phyloP scores from a whole-genome alignment of 2,888 invertebrate species.

The Syrista parreyssii region DNA sequence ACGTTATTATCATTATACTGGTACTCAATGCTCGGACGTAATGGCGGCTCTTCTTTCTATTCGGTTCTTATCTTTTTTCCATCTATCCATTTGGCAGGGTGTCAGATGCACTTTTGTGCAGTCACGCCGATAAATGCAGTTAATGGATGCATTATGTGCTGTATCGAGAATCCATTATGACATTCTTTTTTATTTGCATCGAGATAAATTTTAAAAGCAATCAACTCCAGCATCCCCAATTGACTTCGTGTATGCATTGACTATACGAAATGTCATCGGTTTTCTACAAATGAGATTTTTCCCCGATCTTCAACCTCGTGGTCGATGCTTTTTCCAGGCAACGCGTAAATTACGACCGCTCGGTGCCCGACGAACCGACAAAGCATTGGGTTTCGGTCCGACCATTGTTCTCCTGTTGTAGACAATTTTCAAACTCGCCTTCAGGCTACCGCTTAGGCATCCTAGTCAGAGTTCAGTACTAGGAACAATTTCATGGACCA shows the following conservation, averaged over 20 bases:
- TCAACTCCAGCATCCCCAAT: background rate
- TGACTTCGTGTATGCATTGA: background rate
- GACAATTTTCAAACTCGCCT: background rate
- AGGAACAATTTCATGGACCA: background rate
- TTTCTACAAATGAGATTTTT: background rate
- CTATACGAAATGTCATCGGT: background rate
- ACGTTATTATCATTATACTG: background rate
- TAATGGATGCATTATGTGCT: background rate
- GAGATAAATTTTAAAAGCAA: background rate
- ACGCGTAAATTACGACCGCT: slow-evolving; percentile 51
- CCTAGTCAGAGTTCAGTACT: too few relatives aligned
- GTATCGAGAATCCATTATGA: background rate
- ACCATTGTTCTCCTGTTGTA: slow-evolving; percentile 20
- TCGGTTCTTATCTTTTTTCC: background rate
- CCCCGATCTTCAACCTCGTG: background rate
- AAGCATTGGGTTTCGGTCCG: slow-evolving; percentile 23
- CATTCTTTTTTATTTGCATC: background rate
- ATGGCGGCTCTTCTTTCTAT: background rate
- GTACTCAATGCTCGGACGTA: background rate
- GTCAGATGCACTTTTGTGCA: background rate
- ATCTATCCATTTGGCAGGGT: background rate
- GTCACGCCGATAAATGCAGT: background rate
- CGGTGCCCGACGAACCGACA: slow-evolving; percentile 17
- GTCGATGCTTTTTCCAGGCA: slow-evolving; percentile 47
- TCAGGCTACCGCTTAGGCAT: background rate